Percentiles rank a stretch among this genome's conserved stretches.
These are phyloP conservation scores for Python bivittatus DNA, from an alignment of 2,113 vertebrate genomes.

Conservation along the genomic window DNA sequence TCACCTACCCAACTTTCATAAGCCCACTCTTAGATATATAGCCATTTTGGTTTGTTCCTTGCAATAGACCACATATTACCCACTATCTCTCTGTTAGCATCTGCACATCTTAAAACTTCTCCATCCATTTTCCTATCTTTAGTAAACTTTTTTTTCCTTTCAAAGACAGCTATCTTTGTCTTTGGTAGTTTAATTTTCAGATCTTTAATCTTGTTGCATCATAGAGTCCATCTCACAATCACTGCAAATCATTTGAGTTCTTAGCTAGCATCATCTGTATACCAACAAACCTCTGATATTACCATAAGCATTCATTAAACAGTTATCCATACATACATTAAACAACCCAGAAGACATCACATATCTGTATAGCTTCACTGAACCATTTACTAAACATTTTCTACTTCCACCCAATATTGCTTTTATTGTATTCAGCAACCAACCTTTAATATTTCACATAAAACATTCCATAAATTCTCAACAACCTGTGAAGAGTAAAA, in stretches of 20 bases:
- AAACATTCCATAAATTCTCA: too few relatives aligned
- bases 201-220: neutral
- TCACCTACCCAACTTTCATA: neutral
- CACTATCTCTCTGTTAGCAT: neutral
- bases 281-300: neutral
- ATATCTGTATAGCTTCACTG: neutral
- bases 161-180: neutral
- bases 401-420: neutral
- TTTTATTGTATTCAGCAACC: too few relatives aligned
- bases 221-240: neutral
- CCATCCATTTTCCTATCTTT: neutral
- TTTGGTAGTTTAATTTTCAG: neutral
- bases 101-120: neutral
- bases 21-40: neutral
- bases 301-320: neutral
- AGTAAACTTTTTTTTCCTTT: neutral
- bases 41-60: neutral
- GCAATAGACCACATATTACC: neutral
- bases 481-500: too few relatives aligned
- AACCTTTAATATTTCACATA: too few relatives aligned
- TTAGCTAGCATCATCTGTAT: neutral
- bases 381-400: neutral
- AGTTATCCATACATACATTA: neutral
- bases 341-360: neutral
- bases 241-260: neutral